Percentiles rank a stretch among this genome's conserved stretches.
Evolutionary conservation across 2,797 vertebrate species (phyloP).

Genomic region (Sebastolobus alascanus): DNA sequence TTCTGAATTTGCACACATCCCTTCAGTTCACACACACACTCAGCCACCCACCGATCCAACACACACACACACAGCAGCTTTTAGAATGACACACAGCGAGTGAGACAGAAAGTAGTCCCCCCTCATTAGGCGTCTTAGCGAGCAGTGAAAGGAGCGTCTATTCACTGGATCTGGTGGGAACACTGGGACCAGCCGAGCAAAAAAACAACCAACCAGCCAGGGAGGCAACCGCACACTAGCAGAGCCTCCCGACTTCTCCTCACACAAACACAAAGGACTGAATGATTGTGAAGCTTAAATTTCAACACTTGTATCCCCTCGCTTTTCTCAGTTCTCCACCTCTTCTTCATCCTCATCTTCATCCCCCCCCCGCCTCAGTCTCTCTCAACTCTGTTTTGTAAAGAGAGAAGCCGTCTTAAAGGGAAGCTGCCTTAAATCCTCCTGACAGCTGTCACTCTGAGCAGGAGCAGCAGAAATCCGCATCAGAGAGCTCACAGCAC

Average conservation of each 20-base stretch:
- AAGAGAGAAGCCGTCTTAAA: slow-evolving; percentile 22
- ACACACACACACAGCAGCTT: slow-evolving; percentile 9
- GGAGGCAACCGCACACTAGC: slow-evolving; percentile 34
- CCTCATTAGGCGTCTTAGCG: slow-evolving; percentile 72
- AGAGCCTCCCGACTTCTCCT: slow-evolving; percentile 11
- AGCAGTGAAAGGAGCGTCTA: slow-evolving; percentile 57
- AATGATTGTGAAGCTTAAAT: slow-evolving; percentile 55
- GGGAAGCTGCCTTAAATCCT: slow-evolving; percentile 40
- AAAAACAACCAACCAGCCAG: slow-evolving; percentile 52
- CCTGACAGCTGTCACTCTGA: slow-evolving; percentile 60
- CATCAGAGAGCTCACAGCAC: neutral
- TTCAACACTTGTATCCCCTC: slow-evolving; percentile 20
- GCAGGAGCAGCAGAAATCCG: slow-evolving; percentile 6
- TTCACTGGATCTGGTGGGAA: slow-evolving; percentile 69
- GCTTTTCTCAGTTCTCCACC: neutral
- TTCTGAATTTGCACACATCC: neutral
- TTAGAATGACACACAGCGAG: slow-evolving; percentile 21
- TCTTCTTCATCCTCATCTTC: slow-evolving; percentile 24
- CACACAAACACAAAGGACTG: slow-evolving; percentile 46
- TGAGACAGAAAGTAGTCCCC: slow-evolving; percentile 57
- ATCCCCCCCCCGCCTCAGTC: slow-evolving; percentile 11
- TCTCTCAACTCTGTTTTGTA: neutral
- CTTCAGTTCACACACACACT: slow-evolving; percentile 6
- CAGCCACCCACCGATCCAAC: neutral
- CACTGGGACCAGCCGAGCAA: slow-evolving; percentile 55